Evolutionary conservation across 2,797 vertebrate genomes (phyloP).

Genomic region (Thripadectes ignobilis): DNA sequence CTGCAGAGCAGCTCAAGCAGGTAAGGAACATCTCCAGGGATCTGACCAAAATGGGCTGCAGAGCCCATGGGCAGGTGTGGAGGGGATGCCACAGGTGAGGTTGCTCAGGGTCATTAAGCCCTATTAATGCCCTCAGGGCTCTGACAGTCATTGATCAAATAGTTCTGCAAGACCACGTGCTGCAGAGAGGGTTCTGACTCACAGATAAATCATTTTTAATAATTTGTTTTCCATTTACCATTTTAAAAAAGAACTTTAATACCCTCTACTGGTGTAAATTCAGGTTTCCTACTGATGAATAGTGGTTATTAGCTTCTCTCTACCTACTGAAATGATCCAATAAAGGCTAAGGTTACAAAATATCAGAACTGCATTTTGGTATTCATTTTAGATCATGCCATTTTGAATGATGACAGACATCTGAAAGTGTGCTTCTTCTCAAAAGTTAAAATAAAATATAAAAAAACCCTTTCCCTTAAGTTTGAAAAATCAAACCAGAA

Average conservation of each 20-base stretch:
- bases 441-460: not conserved
- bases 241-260: not conserved
- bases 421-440: not conserved
- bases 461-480: not conserved
- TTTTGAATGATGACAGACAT: not conserved
- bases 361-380: not conserved
- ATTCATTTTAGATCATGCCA: not conserved
- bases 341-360: not conserved
- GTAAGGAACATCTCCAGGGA: too few species aligned
- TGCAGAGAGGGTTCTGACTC: not conserved
- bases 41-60: not conserved
- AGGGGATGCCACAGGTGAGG: not conserved
- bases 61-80: not conserved
- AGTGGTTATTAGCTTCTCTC: not conserved
- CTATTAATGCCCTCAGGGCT: not conserved
- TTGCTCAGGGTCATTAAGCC: not conserved
- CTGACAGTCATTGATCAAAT: not conserved
- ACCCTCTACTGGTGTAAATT: not conserved
- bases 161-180: not conserved
- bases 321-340: not conserved
- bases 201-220: accelerated
- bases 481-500: not conserved
- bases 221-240: not conserved
- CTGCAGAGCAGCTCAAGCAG: not conserved
- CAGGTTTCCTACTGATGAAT: not conserved